phyloP scores from a whole-genome alignment of 2,797 vertebrate species.

The Glyptemys insculpta region DNA sequence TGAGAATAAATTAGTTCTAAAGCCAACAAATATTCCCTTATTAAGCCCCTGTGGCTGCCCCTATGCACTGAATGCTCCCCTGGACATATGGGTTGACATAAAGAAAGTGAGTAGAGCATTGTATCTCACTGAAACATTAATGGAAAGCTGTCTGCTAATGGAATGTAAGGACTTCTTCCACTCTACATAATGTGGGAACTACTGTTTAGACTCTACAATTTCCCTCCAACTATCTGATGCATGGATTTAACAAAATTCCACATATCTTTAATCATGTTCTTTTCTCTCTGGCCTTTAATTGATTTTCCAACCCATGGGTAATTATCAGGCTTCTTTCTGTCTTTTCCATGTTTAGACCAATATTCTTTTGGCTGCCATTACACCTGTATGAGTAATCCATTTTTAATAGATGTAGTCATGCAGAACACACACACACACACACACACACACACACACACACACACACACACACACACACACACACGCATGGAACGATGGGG shows the following conservation, averaged over 20 bases:
- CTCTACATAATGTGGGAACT: not conserved
- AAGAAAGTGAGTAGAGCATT: not conserved
- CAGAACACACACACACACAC: not conserved
- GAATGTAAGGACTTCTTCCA: not conserved
- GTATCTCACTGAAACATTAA: not conserved
- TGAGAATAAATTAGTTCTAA: not conserved
- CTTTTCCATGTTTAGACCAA: not conserved
- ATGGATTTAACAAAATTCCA: not conserved
- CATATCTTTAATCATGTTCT: not conserved
- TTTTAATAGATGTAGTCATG: not conserved
- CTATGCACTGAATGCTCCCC: not conserved
- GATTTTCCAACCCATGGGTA: conserved; percentile 21
- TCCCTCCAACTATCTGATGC: not conserved
- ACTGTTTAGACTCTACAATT: not conserved
- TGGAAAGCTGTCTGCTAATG: not conserved
- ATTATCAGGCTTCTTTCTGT: conserved; percentile 46
- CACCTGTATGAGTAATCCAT: conserved; percentile 15
- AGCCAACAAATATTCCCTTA: fast-evolving
- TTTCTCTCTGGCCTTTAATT: not conserved
- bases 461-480: not conserved
- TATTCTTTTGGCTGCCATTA: conserved; percentile 11
- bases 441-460: not conserved
- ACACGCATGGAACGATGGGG: conserved; percentile 12
- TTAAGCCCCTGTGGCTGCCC: fast-evolving
- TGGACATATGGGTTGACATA: not conserved